Percentiles rank a stretch among this genome's conserved stretches.
Conservation (phyloP, 2,888 invertebrate species). For the Cerastis rubricosa region DNA sequence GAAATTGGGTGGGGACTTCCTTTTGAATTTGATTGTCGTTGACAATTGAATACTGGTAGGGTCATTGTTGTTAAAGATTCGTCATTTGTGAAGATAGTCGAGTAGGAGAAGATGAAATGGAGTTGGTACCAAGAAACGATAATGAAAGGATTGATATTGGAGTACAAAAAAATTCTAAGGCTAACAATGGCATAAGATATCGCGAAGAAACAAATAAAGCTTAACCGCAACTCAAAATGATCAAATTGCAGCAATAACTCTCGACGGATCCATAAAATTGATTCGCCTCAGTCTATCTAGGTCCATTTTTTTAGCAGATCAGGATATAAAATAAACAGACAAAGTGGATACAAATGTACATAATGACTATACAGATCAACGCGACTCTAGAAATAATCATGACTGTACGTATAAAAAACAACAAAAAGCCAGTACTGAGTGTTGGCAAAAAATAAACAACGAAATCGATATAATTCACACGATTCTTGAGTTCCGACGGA, state of each 20-base stretch:
- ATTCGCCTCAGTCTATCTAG: slow-evolving; percentile 51
- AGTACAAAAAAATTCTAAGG: neutral
- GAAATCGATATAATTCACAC: slow-evolving; percentile 76
- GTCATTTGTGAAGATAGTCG: slow-evolving; percentile 2
- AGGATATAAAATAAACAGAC: slow-evolving; percentile 59
- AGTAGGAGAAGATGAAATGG: neutral
- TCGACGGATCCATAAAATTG: slow-evolving; percentile 43
- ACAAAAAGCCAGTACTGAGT: slow-evolving; percentile 53
- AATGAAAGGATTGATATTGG: neutral
- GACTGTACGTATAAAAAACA: slow-evolving; percentile 56
- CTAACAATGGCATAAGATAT: slow-evolving; percentile 1
- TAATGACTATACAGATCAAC: slow-evolving; percentile 59
- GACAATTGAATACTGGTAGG: slow-evolving; percentile 55
- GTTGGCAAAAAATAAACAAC: slow-evolving; percentile 68
- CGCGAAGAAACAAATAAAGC: slow-evolving; percentile 29
- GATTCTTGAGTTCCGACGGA: slow-evolving; percentile 66
- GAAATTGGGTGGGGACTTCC: slow-evolving; percentile 85
- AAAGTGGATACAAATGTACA: slow-evolving; percentile 57
- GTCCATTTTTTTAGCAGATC: slow-evolving; percentile 50
- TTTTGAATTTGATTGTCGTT: slow-evolving; percentile 70
- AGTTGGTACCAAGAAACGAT: neutral
- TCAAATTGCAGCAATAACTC: slow-evolving; percentile 37
- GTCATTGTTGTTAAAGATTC: slow-evolving; percentile 50
- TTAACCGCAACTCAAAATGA: slow-evolving; percentile 15
- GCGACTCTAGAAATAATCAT: slow-evolving; percentile 62